Percentiles rank a stretch among this genome's conserved stretches.
Evolutionary conservation across 2,113 vertebrate genomes (phyloP).

Genomic region (Tragelaphus strepsiceros): DNA sequence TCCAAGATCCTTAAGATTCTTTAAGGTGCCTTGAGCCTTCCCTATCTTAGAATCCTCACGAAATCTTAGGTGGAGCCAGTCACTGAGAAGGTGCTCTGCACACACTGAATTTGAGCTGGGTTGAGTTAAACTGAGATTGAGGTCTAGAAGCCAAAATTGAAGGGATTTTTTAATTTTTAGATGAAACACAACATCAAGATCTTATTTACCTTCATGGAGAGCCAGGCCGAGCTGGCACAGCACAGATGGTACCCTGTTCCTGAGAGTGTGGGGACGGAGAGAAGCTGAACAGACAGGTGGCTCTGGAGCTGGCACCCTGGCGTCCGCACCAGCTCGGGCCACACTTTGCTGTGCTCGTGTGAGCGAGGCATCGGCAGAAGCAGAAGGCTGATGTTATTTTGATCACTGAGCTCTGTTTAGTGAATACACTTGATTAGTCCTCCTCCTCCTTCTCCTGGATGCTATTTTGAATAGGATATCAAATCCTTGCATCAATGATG

Average conservation of each 20-base stretch:
- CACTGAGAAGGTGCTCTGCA: not conserved
- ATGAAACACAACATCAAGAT: not conserved
- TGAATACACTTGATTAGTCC: constrained; percentile 53
- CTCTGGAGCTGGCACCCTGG: not conserved
- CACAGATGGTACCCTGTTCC: constrained; percentile 54
- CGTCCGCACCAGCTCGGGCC: not conserved
- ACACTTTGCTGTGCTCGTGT: not conserved
- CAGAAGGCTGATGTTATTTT: constrained; percentile 61
- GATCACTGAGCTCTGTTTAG: constrained; percentile 19
- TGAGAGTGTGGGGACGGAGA: constrained; percentile 9
- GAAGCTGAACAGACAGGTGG: constrained; percentile 38
- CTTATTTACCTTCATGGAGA: constrained; percentile 22
- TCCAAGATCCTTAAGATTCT: not conserved
- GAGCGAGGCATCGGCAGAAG: not conserved
- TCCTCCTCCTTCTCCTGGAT: not conserved
- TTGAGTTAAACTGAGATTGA: not conserved
- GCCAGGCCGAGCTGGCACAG: not conserved
- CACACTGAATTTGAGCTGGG: fast-evolving
- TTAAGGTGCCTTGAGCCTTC: not conserved
- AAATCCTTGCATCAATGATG: not conserved
- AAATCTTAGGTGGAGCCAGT: not conserved
- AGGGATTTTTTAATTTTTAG: not conserved
- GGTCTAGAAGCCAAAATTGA: not conserved
- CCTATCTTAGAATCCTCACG: fast-evolving
- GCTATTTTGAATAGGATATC: constrained; percentile 56